A percentile compares a stretch with the other conserved stretches of the same genome.
Conservation (phyloP, 2,888 invertebrate genomes). For the Synanthedon vespiformis region DNA sequence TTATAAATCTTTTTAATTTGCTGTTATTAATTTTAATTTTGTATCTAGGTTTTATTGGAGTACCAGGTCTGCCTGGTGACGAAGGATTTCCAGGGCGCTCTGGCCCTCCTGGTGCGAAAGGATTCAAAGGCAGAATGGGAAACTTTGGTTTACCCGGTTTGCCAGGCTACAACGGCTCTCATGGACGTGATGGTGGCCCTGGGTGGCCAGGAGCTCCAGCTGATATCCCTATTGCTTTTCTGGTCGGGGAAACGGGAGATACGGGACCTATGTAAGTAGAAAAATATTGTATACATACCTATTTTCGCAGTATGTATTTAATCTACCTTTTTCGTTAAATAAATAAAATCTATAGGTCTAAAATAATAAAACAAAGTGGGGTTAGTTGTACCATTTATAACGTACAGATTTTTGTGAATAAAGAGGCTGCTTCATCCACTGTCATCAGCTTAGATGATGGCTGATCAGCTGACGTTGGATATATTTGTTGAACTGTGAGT, state of each 20-base stretch:
- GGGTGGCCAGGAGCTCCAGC: slow-evolving; percentile 65
- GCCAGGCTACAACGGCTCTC: slow-evolving; percentile 53
- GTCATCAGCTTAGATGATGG: no score
- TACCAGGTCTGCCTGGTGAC: slow-evolving; percentile 45
- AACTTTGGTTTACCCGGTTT: slow-evolving; percentile 54
- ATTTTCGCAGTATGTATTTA: background rate
- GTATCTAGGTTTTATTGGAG: slow-evolving; percentile 53
- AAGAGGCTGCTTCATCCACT: no score
- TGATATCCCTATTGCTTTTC: slow-evolving; percentile 33
- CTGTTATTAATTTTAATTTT: no score
- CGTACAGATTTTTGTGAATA: no score
- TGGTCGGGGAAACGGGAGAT: slow-evolving; percentile 64
- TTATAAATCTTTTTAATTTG: no score
- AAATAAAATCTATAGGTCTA: no score
- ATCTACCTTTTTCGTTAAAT: background rate
- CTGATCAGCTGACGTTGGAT: no score
- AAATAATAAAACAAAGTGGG: no score
- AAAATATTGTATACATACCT: background rate
- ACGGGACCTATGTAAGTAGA: slow-evolving; percentile 37
- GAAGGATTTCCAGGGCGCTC: slow-evolving; percentile 38
- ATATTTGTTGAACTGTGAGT: no score
- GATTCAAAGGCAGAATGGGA: slow-evolving; percentile 42
- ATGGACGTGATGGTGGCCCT: slow-evolving; percentile 64
- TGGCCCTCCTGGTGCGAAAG: slow-evolving; percentile 21
- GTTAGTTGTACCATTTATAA: no score